Evolutionary conservation across 2,888 invertebrate species (phyloP).

Genomic region (Ennomos quercinarius): DNA sequence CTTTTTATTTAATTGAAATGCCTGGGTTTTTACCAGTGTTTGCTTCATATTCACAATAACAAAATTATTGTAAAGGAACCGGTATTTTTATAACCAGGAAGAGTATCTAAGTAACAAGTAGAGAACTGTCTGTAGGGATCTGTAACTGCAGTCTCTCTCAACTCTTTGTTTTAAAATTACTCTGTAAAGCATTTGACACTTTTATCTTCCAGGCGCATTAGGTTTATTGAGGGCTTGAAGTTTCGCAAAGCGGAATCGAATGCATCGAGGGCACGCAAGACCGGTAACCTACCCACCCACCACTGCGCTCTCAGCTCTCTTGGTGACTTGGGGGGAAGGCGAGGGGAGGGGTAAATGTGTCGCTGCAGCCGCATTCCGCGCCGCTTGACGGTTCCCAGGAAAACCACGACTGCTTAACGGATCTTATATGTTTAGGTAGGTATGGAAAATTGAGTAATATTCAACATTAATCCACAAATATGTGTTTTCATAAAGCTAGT

Average conservation of each 20-base stretch:
- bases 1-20: slow-evolving; percentile 26
- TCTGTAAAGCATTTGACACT: slow-evolving; percentile 16
- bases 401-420: slow-evolving; percentile 44
- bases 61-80: no score
- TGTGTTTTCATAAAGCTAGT: no score
- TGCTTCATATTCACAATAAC: no score
- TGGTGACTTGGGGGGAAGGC: slow-evolving; percentile 34
- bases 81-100: no score
- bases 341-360: slow-evolving; percentile 69
- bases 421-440: slow-evolving; percentile 6
- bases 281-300: slow-evolving; percentile 63
- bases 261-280: slow-evolving; percentile 75
- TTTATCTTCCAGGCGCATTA: slow-evolving; percentile 21
- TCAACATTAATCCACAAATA: neutral
- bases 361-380: slow-evolving; percentile 73
- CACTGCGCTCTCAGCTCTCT: slow-evolving; percentile 39
- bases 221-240: slow-evolving; percentile 30
- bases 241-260: slow-evolving; percentile 72
- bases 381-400: slow-evolving; percentile 68
- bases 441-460: slow-evolving; percentile 1
- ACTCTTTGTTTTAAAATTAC: neutral
- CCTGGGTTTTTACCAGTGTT: slow-evolving; percentile 7
- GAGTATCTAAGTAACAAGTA: no score
- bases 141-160: no score
- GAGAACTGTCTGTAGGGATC: no score